Conservation (phyloP, 2,113 vertebrate species). For the Sakesphorus luctuosus region DNA sequence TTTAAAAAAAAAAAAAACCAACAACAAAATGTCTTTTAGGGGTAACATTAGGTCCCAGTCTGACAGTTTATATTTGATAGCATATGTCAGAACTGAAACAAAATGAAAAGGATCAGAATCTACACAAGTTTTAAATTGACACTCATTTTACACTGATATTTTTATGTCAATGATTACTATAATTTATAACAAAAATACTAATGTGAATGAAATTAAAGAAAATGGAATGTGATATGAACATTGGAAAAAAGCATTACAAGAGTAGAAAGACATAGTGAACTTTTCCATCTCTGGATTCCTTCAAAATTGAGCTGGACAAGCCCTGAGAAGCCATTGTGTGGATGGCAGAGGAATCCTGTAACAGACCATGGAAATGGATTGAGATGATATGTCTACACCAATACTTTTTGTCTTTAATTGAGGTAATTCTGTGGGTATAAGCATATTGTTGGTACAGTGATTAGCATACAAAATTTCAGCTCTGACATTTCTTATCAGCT, state of each 20-base stretch:
- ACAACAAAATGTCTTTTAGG: not conserved
- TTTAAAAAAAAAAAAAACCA: not conserved
- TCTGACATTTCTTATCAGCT: constrained; percentile 8
- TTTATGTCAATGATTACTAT: not conserved
- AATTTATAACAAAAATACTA: not conserved
- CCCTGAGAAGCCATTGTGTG: not conserved
- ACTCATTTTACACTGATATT: not conserved
- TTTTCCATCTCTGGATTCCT: not conserved
- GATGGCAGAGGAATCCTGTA: not conserved
- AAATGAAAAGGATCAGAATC: not conserved
- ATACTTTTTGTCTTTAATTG: not conserved
- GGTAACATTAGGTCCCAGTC: not conserved
- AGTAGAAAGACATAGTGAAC: not conserved
- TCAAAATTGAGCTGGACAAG: not conserved
- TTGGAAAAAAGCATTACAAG: not conserved
- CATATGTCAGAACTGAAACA: fast-evolving
- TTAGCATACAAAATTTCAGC: constrained; percentile 5
- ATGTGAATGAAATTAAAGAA: constrained; percentile 34
- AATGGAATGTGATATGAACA: not conserved
- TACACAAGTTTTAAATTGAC: not conserved
- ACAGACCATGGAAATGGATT: not conserved
- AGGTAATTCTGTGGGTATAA: not conserved
- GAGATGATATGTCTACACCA: not conserved
- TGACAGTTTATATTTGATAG: not conserved
- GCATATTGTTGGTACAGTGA: not conserved